Percentiles rank a stretch among this genome's conserved stretches.
Conservation (phyloP, 2,113 vertebrate species). For the Hiodon alosoides region DNA sequence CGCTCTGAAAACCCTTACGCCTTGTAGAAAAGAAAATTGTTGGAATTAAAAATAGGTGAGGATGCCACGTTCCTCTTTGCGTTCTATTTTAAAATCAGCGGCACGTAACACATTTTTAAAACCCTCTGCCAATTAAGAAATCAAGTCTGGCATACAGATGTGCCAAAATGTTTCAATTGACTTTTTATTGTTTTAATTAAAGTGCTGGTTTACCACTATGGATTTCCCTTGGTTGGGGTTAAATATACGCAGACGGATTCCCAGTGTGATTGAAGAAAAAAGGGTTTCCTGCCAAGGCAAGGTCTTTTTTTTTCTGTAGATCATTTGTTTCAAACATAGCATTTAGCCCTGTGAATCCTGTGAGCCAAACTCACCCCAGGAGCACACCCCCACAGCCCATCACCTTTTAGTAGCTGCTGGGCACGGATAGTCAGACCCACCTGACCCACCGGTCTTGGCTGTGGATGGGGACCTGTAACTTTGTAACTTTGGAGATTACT, state of each 20-base stretch:
- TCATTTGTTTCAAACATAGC: slow-evolving; percentile 11
- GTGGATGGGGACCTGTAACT: background rate
- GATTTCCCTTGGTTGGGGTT: slow-evolving; percentile 41
- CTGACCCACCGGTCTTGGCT: background rate
- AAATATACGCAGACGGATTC: slow-evolving; percentile 31
- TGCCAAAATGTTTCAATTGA: slow-evolving; percentile 37
- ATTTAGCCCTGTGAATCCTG: background rate
- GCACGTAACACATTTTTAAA: slow-evolving; percentile 8
- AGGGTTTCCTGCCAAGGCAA: slow-evolving; percentile 27
- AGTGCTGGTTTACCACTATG: slow-evolving; percentile 40
- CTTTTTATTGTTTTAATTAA: slow-evolving; percentile 45
- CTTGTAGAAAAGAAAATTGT: background rate
- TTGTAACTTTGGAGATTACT: background rate
- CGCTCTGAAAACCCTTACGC: background rate
- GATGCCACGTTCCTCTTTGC: background rate
- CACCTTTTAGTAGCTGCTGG: background rate
- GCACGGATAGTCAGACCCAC: background rate
- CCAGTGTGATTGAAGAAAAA: slow-evolving; percentile 21
- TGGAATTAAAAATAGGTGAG: background rate
- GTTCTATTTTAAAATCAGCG: slow-evolving; percentile 22
- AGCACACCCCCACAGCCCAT: background rate
- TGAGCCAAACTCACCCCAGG: background rate
- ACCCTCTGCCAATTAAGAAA: slow-evolving; percentile 29
- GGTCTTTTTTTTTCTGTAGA: slow-evolving; percentile 20
- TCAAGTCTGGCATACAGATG: slow-evolving; percentile 41